Percentiles rank a stretch among this genome's conserved stretches.
Evolutionary conservation across 2,797 vertebrate genomes (phyloP).

Genomic region (Rhyacichthys aspro): DNA sequence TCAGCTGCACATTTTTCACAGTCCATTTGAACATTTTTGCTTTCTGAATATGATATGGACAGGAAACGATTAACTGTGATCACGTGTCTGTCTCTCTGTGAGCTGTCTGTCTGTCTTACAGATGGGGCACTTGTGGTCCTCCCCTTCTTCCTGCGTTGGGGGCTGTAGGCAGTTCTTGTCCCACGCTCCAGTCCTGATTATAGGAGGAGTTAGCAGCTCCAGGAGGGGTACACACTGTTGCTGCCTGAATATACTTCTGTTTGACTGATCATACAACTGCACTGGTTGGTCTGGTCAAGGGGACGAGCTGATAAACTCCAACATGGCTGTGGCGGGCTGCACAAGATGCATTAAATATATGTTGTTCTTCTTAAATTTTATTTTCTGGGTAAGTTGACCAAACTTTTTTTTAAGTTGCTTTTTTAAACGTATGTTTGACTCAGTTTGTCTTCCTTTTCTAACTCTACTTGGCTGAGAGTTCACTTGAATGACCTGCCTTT

Average conservation of each 20-base stretch:
- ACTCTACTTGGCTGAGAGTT: constrained; percentile 1
- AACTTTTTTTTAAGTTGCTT: constrained; percentile 24
- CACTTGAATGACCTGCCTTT: background rate
- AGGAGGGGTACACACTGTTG: constrained; percentile 19
- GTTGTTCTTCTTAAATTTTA: constrained; percentile 84
- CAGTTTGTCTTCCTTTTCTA: background rate
- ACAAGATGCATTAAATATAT: constrained; percentile 78
- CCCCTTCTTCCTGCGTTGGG: constrained; percentile 24
- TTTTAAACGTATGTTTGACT: background rate
- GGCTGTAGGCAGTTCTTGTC: constrained; percentile 68
- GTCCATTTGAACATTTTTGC: too few relatives aligned
- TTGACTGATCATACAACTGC: constrained; percentile 43
- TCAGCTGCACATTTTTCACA: too few relatives aligned
- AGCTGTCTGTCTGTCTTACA: constrained; percentile 7
- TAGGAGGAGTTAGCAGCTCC: constrained; percentile 66
- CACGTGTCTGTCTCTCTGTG: background rate
- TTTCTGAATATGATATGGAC: too few relatives aligned
- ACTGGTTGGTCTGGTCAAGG: constrained; percentile 32
- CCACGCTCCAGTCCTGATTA: constrained; percentile 70
- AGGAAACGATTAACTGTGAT: too few relatives aligned
- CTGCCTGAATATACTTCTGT: constrained; percentile 39
- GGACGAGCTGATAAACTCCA: constrained; percentile 43
- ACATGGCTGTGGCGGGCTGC: constrained; percentile 74
- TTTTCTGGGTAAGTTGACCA: constrained; percentile 92
- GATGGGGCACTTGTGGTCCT: constrained; percentile 33